Evolutionary conservation across 2,113 vertebrate genomes (phyloP).

Genomic region (Cololabis saira): DNA sequence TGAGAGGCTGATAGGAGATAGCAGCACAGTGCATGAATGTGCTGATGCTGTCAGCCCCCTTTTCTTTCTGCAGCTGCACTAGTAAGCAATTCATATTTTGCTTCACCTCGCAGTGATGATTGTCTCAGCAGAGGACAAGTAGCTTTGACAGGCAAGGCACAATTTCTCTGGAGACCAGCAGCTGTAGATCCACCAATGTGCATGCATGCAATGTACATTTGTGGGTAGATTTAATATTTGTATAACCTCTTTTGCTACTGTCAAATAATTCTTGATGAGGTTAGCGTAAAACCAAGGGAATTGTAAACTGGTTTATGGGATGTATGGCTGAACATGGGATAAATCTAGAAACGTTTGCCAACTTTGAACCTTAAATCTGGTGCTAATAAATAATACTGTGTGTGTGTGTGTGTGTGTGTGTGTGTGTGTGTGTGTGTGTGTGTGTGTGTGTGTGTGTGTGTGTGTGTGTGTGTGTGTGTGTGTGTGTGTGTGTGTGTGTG

Average conservation of each 20-base stretch:
- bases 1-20: slow-evolving; percentile 56
- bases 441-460: slow-evolving; percentile 10
- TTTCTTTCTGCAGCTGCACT: slow-evolving; percentile 36
- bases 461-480: no score
- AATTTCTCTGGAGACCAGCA: slow-evolving; percentile 29
- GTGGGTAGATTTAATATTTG: background rate
- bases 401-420: background rate
- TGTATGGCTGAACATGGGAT: no score
- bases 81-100: slow-evolving; percentile 62
- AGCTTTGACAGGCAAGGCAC: slow-evolving; percentile 34
- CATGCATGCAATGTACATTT: background rate
- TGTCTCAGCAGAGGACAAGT: slow-evolving; percentile 41
- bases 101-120: slow-evolving; percentile 45
- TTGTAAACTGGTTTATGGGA: no score
- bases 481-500: no score
- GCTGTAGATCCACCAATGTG: slow-evolving; percentile 5
- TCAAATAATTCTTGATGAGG: no score
- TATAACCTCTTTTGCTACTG: no score
- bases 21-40: slow-evolving; percentile 49
- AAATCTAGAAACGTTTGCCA: no score
- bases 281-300: no score
- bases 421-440: slow-evolving; percentile 18
- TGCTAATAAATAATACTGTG: no score
- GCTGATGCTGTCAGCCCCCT: slow-evolving; percentile 60
- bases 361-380: no score